Base-by-base conservation (phyloP, 2,888 invertebrate genomes). In the Tenthredo mesomela region DNA sequence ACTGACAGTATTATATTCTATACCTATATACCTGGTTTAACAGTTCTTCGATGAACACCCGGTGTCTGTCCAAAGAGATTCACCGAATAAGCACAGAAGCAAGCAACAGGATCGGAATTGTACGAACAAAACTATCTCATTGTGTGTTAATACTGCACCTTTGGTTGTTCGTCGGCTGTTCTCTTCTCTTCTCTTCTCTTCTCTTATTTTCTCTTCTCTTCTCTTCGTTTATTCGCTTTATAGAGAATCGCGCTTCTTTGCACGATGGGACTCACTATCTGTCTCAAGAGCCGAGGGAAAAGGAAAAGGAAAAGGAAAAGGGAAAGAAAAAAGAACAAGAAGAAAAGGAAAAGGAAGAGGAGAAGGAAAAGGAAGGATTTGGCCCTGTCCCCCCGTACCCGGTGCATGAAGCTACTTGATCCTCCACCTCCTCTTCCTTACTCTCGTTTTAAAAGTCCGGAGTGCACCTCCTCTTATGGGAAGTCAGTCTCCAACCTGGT, bases 121-220 rank as follows among this genome's bases (percentile, higher is more conserved):
- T 86, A 89, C 90, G 90, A 92, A 91, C 92, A 92, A 92, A 92
- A 93, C 93, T 93, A 93, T 93, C 92, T 93, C 93, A 93, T 93
- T 93, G 93, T 93, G 93, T 93, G 93, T 93, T 93, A 93, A 93
- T 93, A 93, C 67, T 18, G 15, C 67, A 33, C 90, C 90, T 89
- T 89, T 90, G 88, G 87, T 71, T 75, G 43, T 82, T 65, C 82
- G 89, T 88, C 90, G 90, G 88, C 88, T 88, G 12, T 4, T 73
- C 21, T 73, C 40, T 21, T 12, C 21, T 65, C 65, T 65, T 65
- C 65, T 65, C 65, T 65, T 65, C 61, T 65, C 61, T 65, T 18
- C 25, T 61, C 61, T n/a, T 25, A 25, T 18, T 5, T 47, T 47
- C 15, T 47, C 18, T 50, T 50, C 50, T 5, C 18, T 40, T 40